Evolutionary conservation across 2,113 vertebrate species (phyloP).

Genomic region (Ia io): DNA sequence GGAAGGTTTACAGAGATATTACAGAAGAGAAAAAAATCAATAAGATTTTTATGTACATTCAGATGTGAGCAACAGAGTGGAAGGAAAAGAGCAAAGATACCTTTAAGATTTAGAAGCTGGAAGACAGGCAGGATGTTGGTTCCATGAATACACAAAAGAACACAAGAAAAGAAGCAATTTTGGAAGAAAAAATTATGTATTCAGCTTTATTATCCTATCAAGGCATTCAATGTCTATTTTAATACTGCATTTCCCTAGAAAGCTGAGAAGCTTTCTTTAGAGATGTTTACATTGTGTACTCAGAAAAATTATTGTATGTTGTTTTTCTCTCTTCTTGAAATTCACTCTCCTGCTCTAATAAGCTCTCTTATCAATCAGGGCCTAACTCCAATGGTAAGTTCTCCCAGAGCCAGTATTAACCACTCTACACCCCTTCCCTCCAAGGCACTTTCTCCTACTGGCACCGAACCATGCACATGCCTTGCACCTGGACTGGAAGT

Average conservation of each 20-base stretch:
- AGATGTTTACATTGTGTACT: not conserved
- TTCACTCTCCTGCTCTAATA: not conserved
- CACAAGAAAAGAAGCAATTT: not conserved
- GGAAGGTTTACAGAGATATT: not conserved
- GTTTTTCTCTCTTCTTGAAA: conserved; percentile 10
- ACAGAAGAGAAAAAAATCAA: not conserved
- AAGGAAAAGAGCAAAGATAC: not conserved
- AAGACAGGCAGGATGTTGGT: not conserved
- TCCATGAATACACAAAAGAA: not conserved
- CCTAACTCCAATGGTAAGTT: not conserved
- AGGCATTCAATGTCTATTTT: not conserved
- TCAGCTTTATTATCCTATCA: not conserved
- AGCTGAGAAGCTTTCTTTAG: not conserved
- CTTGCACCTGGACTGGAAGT: not conserved
- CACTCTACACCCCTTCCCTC: not conserved
- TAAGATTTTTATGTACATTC: not conserved
- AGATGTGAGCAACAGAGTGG: not conserved
- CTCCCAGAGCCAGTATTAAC: not conserved
- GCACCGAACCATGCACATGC: not conserved
- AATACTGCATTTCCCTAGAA: not conserved
- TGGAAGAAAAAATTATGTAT: not conserved
- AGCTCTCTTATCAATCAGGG: not conserved
- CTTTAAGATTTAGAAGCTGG: not conserved
- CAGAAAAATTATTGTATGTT: not conserved
- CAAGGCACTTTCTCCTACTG: not conserved